Base-by-base conservation (phyloP, 1,140 invertebrate genomes). In the Trachymyrmex cornetzi region DNA sequence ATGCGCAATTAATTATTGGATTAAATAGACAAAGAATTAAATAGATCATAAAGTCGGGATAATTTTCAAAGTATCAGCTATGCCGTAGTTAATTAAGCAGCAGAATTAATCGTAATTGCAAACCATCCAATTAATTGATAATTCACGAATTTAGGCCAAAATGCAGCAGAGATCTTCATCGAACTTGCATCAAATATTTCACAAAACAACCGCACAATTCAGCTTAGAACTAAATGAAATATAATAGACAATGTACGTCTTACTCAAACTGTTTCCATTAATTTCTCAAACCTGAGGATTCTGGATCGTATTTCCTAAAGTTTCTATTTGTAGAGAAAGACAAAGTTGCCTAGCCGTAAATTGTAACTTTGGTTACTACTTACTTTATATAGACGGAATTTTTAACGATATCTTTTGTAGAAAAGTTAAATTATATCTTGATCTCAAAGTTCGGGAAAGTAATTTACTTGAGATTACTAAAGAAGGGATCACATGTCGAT, bases 341-440 rank as follows among this genome's bases (percentile, higher is more conserved):
- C 53, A 74, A 82, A 61, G 44, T 81, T 38, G 19, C 6, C 34
- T 53, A 24, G n/a, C 19, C 2, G 4, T 55, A 48, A 11, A 59
- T 2, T 27, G 44, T 44, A 57, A 74, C 57, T 74, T 82, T 50
- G 27, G 34, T 16, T 34, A 34, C 22, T 57, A 3, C 34, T 38
- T 22, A 4, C 30, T 82, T 34, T 22, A 27, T 12, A 7, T 61
- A 74, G 55, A 22, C 19, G 4, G 22, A 59, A 82, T 82, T 82
- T 81, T 82, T 71, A 82, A 72, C 38, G 24, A 30, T 38, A 22
- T 82, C 24, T 74, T 74, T 27, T 44, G 16, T 22, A n/a, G 16
- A 14, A 82, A 82, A 82, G 80, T 82, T 82, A 82, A 24, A 82
- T 82, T 61, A 34, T 48, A 38, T 48, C 22, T 5, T 55, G 16